phyloP scores from a whole-genome alignment of 2,888 invertebrate species.

The Gandaritis pyraliata region DNA sequence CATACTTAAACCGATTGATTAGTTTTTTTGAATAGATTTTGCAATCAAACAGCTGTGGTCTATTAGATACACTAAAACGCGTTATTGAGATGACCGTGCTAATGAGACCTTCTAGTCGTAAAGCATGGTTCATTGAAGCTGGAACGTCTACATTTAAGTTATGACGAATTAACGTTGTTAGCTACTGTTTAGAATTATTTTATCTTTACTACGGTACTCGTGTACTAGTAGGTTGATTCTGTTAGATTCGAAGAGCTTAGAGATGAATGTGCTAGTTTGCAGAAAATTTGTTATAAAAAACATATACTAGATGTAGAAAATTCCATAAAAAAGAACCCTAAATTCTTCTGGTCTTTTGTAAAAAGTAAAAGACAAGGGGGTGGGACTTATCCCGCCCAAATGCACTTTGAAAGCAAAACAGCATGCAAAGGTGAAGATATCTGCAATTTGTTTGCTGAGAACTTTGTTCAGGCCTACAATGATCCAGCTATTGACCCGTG shows the following conservation, averaged over 20 bases:
- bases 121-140: conserved; percentile 54
- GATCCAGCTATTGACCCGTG: too few relatives aligned
- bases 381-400: too few relatives aligned
- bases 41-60: conserved; percentile 38
- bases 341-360: too few relatives aligned
- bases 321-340: too few relatives aligned
- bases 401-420: too few relatives aligned
- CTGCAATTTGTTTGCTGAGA: too few relatives aligned
- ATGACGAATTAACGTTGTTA: conserved; percentile 59
- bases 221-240: neutral
- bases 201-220: neutral
- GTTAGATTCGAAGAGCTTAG: neutral
- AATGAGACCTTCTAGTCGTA: conserved; percentile 61
- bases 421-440: too few relatives aligned
- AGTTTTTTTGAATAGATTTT: conserved; percentile 50
- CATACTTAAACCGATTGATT: conserved; percentile 21
- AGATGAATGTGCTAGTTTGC: too few relatives aligned
- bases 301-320: too few relatives aligned
- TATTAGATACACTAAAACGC: conserved; percentile 28
- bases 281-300: neutral
- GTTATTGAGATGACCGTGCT: conserved; percentile 50
- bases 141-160: conserved; percentile 45
- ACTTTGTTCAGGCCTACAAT: too few relatives aligned
- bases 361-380: too few relatives aligned
- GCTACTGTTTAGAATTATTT: conserved; percentile 41